Percentiles rank a stretch among this genome's conserved stretches.
Evolutionary conservation across 2,113 vertebrate genomes (phyloP).

Genomic region (Epinephelus cyanopodus): DNA sequence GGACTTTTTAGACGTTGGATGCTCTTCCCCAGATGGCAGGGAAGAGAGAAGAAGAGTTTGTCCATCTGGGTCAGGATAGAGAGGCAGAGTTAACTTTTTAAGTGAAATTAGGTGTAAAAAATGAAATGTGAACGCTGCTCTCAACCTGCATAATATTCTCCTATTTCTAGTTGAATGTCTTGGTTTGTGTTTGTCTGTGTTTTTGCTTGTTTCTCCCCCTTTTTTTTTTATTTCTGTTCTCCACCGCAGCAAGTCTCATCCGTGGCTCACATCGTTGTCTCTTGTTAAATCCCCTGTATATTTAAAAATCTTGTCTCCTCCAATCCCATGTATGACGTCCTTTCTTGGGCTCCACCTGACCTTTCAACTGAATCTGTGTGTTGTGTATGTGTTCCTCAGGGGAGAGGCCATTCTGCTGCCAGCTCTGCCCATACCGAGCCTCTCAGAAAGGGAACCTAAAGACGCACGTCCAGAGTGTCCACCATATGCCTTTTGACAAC

Average conservation of each 20-base stretch:
- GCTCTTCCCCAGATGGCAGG: slow-evolving; percentile 56
- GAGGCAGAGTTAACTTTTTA: slow-evolving; percentile 42
- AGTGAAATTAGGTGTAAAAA: slow-evolving; percentile 46
- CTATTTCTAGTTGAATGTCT: slow-evolving; percentile 41
- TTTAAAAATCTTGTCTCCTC: slow-evolving; percentile 1
- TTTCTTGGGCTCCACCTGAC: slow-evolving; percentile 19
- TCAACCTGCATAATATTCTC: slow-evolving; percentile 42
- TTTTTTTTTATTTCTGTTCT: neutral
- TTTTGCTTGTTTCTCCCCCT: slow-evolving; percentile 18
- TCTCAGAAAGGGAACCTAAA: slow-evolving; percentile 93
- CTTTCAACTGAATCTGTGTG: slow-evolving; percentile 42
- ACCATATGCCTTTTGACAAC: slow-evolving; percentile 82
- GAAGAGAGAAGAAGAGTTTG: slow-evolving; percentile 16
- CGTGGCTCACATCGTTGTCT: slow-evolving; percentile 9
- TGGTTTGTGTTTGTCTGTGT: slow-evolving; percentile 45
- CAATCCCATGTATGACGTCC: neutral
- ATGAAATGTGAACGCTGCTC: slow-evolving; percentile 25
- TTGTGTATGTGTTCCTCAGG: slow-evolving; percentile 70
- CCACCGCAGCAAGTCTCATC: slow-evolving; percentile 29
- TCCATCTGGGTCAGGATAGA: slow-evolving; percentile 58
- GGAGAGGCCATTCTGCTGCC: slow-evolving; percentile 83
- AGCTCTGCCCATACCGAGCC: slow-evolving; percentile 89
- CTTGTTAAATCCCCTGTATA: slow-evolving; percentile 5
- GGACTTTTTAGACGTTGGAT: slow-evolving; percentile 55
- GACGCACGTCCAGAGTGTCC: slow-evolving; percentile 79